Evolutionary conservation across 2,797 vertebrate species (phyloP).

Genomic region (Hyperoplus lanceolatus): DNA sequence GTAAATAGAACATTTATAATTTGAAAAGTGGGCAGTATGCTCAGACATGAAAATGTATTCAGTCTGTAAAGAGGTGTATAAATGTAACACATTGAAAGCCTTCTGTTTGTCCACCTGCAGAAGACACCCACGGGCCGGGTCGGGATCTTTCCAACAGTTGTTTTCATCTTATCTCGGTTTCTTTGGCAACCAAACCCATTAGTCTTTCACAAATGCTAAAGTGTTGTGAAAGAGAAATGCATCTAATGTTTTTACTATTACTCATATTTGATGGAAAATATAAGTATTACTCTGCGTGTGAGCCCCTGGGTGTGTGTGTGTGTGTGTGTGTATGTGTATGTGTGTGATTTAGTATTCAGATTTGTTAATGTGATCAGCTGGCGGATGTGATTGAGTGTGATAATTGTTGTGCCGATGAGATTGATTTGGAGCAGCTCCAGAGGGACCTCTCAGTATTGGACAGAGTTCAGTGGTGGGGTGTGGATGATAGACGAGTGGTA

Average conservation of each 20-base stretch:
- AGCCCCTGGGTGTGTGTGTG: background rate
- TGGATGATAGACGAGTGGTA: conserved; percentile 19
- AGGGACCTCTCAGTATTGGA: conserved; percentile 30
- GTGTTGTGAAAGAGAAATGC: background rate
- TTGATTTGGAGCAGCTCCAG: conserved; percentile 41
- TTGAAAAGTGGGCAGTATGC: no score
- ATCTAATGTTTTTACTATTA: background rate
- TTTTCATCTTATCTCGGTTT: background rate
- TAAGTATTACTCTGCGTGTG: background rate
- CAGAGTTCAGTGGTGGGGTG: background rate
- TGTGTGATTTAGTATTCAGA: conserved; percentile 8
- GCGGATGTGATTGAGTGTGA: conserved; percentile 29
- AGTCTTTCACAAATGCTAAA: background rate
- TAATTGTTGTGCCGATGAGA: conserved; percentile 51
- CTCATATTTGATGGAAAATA: background rate
- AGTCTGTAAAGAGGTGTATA: no score
- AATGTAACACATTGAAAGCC: no score
- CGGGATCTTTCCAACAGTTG: background rate
- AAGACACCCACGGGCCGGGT: background rate
- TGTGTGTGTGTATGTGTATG: background rate
- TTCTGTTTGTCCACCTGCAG: background rate
- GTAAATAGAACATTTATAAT: no score
- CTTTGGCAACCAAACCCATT: background rate
- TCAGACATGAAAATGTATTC: no score
- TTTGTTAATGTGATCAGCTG: conserved; percentile 29